Evolutionary conservation across 1,140 invertebrate species (phyloP).

Genomic region (Octopus sinensis): DNA sequence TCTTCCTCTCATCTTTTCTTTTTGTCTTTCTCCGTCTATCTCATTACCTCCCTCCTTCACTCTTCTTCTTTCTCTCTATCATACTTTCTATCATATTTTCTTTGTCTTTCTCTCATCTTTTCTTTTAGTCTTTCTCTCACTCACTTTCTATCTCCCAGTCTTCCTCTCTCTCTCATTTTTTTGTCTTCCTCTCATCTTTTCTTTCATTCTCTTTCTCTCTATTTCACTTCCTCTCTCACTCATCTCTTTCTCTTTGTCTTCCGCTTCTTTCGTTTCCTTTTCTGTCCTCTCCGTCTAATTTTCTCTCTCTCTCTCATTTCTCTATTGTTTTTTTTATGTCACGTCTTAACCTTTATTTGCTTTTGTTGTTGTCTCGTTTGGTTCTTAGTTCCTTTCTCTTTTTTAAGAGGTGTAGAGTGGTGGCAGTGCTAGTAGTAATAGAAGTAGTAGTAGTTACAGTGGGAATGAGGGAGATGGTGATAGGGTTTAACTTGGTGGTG

Average conservation of each 20-base stretch:
- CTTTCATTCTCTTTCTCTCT: not conserved
- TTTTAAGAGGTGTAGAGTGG: no score
- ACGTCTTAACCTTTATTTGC: no score
- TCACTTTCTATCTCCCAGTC: not conserved
- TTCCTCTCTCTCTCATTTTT: not conserved
- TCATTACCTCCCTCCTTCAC: not conserved
- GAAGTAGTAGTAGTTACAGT: no score
- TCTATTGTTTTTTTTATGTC: not conserved
- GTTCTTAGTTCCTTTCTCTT: no score
- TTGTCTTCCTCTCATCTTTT: not conserved
- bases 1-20: conserved; percentile 1
- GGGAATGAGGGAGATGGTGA: no score
- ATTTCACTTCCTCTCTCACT: not conserved
- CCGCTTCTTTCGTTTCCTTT: not conserved
- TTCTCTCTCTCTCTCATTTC: conserved; percentile 2
- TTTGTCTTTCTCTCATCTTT: not conserved
- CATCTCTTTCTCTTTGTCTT: not conserved
- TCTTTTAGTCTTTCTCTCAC: not conserved
- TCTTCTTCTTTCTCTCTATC: not conserved
- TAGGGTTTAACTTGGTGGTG: no score
- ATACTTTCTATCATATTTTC: not conserved
- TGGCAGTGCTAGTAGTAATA: no score
- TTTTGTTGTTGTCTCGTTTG: no score
- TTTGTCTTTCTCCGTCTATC: not conserved
- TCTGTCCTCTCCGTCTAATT: not conserved